A percentile compares a stretch with the other conserved stretches of the same genome.
phyloP scores from a whole-genome alignment of 64 coral and sea anemone species.

The Porites lutea region DNA sequence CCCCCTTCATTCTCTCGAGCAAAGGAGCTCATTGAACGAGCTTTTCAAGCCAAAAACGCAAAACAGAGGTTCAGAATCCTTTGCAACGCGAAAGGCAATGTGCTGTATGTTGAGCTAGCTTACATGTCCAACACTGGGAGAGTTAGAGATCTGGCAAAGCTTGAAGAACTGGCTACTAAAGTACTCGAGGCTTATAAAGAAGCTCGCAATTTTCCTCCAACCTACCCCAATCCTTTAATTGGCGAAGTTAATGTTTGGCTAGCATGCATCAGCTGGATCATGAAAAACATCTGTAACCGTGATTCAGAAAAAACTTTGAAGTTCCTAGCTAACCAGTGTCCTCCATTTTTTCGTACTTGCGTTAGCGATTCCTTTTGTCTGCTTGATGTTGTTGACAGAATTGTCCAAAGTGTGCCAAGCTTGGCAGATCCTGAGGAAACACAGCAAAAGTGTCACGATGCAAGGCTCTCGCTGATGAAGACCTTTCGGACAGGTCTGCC shows the following conservation, averaged over 20 bases:
- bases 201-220: slow-evolving; percentile 70
- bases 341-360: slow-evolving; percentile 55
- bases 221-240: slow-evolving; percentile 78
- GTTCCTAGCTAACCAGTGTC: slow-evolving; percentile 33
- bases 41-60: slow-evolving; percentile 44
- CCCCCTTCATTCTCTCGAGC: slow-evolving; percentile 66
- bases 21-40: slow-evolving; percentile 49
- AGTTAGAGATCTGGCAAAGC: not conserved
- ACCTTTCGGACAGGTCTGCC: not conserved
- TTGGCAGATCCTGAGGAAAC: slow-evolving; percentile 80
- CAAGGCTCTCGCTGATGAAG: slow-evolving; percentile 51
- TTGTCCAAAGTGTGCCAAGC: slow-evolving; percentile 56
- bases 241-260: slow-evolving; percentile 85
- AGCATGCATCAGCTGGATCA: slow-evolving; percentile 77
- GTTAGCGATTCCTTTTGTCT: slow-evolving; percentile 71
- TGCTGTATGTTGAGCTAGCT: slow-evolving; percentile 41
- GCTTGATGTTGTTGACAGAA: slow-evolving; percentile 65
- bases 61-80: slow-evolving; percentile 13
- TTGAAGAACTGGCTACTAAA: slow-evolving; percentile 5
- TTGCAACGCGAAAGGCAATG: slow-evolving; percentile 57
- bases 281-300: slow-evolving; percentile 18
- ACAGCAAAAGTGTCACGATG: slow-evolving; percentile 15
- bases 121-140: not conserved
- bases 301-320: slow-evolving; percentile 44
- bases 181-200: slow-evolving; percentile 34